A percentile compares a stretch with the other conserved stretches of the same genome.
These are phyloP conservation scores for Pteromalus puparum DNA, from an alignment of 1,140 invertebrate genomes.

Conservation along the genomic window DNA sequence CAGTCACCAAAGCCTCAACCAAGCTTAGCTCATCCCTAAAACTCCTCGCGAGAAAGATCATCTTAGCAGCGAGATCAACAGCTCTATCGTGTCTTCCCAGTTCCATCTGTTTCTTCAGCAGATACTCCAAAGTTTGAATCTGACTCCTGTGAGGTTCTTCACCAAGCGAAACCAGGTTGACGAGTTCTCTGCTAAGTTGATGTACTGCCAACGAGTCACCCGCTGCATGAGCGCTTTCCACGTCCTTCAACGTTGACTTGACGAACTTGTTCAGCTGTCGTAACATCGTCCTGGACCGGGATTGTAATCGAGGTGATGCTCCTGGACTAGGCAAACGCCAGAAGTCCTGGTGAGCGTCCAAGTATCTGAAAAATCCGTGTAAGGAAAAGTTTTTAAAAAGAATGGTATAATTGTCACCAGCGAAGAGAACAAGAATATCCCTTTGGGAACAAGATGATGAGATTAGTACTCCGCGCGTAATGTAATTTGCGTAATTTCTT, in stretches of 20 bases:
- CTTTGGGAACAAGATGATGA: not conserved
- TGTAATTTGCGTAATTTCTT: not conserved
- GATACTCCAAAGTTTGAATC: conserved; percentile 56
- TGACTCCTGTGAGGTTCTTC: conserved; percentile 52
- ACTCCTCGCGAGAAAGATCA: conserved; percentile 58
- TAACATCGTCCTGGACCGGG: conserved; percentile 50
- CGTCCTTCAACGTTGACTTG: conserved; percentile 43
- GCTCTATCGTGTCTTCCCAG: conserved; percentile 65
- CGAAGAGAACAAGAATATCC: not conserved
- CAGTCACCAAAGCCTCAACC: conserved; percentile 55
- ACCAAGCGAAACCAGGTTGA: conserved; percentile 36
- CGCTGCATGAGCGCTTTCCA: conserved; percentile 54
- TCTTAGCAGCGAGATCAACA: conserved; percentile 51
- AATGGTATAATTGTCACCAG: not conserved
- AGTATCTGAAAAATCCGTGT: conserved; percentile 53
- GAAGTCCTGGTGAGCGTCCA: conserved; percentile 57
- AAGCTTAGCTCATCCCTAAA: conserved; percentile 52
- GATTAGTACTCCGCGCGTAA: not conserved
- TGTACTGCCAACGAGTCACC: conserved; percentile 53
- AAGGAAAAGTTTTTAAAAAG: not conserved
- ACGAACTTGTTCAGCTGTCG: conserved; percentile 52
- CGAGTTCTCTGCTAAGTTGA: conserved; percentile 58
- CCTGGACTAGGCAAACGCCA: conserved; percentile 9
- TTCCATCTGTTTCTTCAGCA: conserved; percentile 58
- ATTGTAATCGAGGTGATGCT: conserved; percentile 3